A percentile compares a stretch with the other conserved stretches of the same genome.
phyloP scores from a whole-genome alignment of 2,797 vertebrate genomes.

The Sebastes dallii region DNA sequence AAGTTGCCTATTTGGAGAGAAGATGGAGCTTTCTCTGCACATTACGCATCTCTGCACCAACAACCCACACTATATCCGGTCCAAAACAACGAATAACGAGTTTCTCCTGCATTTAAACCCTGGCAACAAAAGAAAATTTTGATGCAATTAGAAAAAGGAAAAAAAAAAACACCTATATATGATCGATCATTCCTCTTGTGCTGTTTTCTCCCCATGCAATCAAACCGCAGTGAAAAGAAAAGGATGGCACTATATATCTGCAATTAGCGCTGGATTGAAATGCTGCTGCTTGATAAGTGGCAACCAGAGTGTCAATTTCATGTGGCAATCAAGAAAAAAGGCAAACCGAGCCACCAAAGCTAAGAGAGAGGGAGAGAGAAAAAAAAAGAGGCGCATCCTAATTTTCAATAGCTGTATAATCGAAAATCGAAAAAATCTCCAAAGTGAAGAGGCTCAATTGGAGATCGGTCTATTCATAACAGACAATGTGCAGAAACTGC shows the following conservation, averaged over 20 bases:
- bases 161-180: constrained; percentile 30
- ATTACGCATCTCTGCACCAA: constrained; percentile 78
- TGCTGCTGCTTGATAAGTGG: constrained; percentile 71
- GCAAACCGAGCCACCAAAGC: constrained; percentile 65
- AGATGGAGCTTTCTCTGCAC: constrained; percentile 70
- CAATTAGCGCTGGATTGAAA: constrained; percentile 81
- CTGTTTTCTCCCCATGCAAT: constrained; percentile 70
- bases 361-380: constrained; percentile 13
- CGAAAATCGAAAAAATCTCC: constrained; percentile 80
- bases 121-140: constrained; percentile 76
- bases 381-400: constrained; percentile 60
- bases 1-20: constrained; percentile 73
- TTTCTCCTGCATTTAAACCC: constrained; percentile 81
- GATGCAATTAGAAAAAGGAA: constrained; percentile 71
- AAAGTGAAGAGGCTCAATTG: constrained; percentile 81
- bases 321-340: constrained; percentile 77
- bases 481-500: constrained; percentile 80
- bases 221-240: constrained; percentile 76
- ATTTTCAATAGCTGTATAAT: constrained; percentile 81
- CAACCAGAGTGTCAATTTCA: constrained; percentile 79
- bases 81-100: constrained; percentile 74
- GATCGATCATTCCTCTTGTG: constrained; percentile 74
- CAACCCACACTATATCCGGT: constrained; percentile 73
- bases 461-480: constrained; percentile 79
- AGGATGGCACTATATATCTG: constrained; percentile 72